Evolutionary conservation across 2,888 invertebrate species (phyloP), one percentile per base, ranked within the genome.

Genomic region (Nymphalis polychloros): DNA sequence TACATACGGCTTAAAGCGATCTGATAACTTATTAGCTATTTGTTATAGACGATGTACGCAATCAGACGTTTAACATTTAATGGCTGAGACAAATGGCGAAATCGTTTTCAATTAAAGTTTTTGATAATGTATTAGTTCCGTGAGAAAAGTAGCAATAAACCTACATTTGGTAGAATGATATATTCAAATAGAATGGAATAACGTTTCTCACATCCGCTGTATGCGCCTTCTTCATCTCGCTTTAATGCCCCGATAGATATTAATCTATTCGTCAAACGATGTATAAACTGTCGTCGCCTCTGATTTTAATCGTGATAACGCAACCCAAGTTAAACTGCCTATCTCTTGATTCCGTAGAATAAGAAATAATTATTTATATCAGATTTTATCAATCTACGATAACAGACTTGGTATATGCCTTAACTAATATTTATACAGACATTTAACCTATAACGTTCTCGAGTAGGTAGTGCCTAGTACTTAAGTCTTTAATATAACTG

Each of bases 71-170:
- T 79, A 76, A 79, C n/a, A 55, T 82, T 86, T 84, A 87, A 86
- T 85, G 83, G 80, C 82, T 81, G 78, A 81, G 84, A 88, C 85
- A 88, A 87, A 88, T 88, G 88, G 87, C 85, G 87, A 89, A 88
- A 88, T 88, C 86, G 84, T 84, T 87, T 87, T 90, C 87, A 88
- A 90, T 90, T 88, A 87, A 87, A 84, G 79, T 84, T 88, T 87
- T 89, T 84, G 87, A 87, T 89, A 90, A 89, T 88, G 85, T 87
- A 89, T 90, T 87, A 88, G 90, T 91, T 91, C 90, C 92, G 92
- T 92, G 92, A 91, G 92, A 92, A 92, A 92, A 90, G 86, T 84
- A 86, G 90, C 86, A 90, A 92, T 92, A 92, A 92, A 92, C 92
- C 92, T 91, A 92, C 90, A 90, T 92, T 90, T 83, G 80, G 83